Conservation (phyloP, 2,888 invertebrate species). For the Cheiracanthium punctorium region DNA sequence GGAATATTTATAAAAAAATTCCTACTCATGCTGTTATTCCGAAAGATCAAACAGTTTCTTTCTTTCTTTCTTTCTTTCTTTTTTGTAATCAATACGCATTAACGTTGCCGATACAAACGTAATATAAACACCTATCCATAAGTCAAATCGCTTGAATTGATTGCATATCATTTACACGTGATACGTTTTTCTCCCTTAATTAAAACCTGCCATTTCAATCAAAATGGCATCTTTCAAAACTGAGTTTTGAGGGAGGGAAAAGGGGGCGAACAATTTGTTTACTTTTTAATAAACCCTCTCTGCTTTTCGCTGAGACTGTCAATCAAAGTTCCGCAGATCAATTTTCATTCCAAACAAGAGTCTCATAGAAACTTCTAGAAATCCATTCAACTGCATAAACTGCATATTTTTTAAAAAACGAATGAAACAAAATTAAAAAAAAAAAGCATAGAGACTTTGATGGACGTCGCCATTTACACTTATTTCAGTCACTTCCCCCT, state of each 20-base stretch:
- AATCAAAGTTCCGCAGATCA: background rate
- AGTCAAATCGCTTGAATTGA: background rate
- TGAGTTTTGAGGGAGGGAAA: background rate
- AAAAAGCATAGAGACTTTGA: background rate
- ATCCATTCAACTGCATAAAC: constrained; percentile 5
- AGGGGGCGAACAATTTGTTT: background rate
- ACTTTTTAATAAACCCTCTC: background rate
- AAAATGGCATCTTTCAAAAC: background rate
- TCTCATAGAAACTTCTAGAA: background rate
- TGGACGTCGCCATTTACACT: background rate
- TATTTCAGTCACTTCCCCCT: background rate
- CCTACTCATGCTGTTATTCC: no score
- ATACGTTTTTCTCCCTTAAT: background rate
- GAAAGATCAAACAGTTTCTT: no score
- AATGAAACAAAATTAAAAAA: background rate
- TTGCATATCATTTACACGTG: background rate
- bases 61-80: no score
- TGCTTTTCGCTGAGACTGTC: background rate
- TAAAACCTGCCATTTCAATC: background rate
- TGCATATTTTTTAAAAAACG: background rate
- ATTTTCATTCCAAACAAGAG: background rate
- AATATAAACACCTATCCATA: background rate
- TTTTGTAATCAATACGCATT: no score
- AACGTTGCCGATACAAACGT: no score
- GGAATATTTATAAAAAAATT: no score